Conservation (phyloP, 2,888 invertebrate species). For the Maniola hyperantus region DNA sequence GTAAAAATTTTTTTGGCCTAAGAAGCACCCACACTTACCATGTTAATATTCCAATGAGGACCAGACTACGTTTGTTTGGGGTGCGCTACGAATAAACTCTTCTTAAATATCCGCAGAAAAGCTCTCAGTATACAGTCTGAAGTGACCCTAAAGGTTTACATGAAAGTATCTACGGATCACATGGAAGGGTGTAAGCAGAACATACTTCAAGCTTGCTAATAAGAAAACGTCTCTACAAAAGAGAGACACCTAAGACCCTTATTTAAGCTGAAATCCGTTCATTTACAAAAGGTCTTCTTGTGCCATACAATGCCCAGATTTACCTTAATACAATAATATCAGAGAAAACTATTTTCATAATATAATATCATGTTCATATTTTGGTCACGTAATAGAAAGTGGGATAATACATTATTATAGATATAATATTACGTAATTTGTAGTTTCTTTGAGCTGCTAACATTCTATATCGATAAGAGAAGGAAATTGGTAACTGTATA, state of each 20-base stretch:
- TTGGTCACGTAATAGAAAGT: not conserved
- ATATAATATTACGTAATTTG: not conserved
- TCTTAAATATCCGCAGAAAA: too few species aligned
- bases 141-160: too few species aligned
- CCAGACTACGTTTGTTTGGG: too few species aligned
- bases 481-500: too few species aligned
- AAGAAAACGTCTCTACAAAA: conserved; percentile 6
- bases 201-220: conserved; percentile 6
- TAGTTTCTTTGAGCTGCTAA: too few species aligned
- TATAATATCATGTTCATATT: not conserved
- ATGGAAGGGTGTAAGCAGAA: not conserved
- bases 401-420: not conserved
- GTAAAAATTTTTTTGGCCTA: too few species aligned
- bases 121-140: too few species aligned
- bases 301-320: conserved; percentile 9
- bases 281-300: conserved; percentile 23
- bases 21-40: too few species aligned
- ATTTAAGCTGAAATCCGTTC: conserved; percentile 28
- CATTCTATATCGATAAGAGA: too few species aligned
- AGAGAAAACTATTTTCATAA: conserved; percentile 15
- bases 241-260: conserved; percentile 28
- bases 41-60: too few species aligned
- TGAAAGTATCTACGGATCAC: too few species aligned
- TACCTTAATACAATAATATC: conserved; percentile 14
- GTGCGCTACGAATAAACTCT: too few species aligned